Conservation (phyloP, 2,888 invertebrate genomes). For the Unio pictorum region DNA sequence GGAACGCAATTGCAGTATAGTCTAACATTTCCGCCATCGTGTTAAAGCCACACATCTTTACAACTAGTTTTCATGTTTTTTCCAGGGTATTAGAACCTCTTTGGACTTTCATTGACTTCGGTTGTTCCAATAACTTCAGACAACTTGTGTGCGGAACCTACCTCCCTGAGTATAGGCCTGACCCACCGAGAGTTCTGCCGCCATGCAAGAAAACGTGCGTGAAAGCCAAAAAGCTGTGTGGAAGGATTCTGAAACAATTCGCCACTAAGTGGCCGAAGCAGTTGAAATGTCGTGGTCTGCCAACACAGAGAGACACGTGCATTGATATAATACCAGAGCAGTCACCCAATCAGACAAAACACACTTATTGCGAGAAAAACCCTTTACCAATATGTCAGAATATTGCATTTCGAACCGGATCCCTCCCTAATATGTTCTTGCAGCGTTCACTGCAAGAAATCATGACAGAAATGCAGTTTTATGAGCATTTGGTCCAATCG, state of each 20-base stretch:
- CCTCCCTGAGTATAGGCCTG: slow-evolving; percentile 51
- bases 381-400: slow-evolving; percentile 45
- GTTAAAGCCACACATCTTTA: no score
- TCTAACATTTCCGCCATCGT: no score
- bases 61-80: background rate
- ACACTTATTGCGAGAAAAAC: slow-evolving; percentile 44
- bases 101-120: slow-evolving; percentile 58
- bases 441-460: slow-evolving; percentile 46
- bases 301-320: slow-evolving; percentile 7
- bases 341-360: slow-evolving; percentile 4
- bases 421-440: slow-evolving; percentile 59
- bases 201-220: slow-evolving; percentile 53
- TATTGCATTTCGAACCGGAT: slow-evolving; percentile 43
- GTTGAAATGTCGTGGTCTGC: slow-evolving; percentile 22
- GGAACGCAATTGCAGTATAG: no score
- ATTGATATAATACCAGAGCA: slow-evolving; percentile 10
- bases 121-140: slow-evolving; percentile 55
- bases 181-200: slow-evolving; percentile 9
- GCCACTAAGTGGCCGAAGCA: slow-evolving; percentile 39
- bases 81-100: slow-evolving; percentile 46
- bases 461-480: slow-evolving; percentile 44
- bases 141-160: slow-evolving; percentile 49
- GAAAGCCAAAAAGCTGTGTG: slow-evolving; percentile 42
- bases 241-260: slow-evolving; percentile 26
- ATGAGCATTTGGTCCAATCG: slow-evolving; percentile 36